Evolutionary conservation across 2,888 invertebrate genomes (phyloP).

Genomic region (Ariolimax columbianus): DNA sequence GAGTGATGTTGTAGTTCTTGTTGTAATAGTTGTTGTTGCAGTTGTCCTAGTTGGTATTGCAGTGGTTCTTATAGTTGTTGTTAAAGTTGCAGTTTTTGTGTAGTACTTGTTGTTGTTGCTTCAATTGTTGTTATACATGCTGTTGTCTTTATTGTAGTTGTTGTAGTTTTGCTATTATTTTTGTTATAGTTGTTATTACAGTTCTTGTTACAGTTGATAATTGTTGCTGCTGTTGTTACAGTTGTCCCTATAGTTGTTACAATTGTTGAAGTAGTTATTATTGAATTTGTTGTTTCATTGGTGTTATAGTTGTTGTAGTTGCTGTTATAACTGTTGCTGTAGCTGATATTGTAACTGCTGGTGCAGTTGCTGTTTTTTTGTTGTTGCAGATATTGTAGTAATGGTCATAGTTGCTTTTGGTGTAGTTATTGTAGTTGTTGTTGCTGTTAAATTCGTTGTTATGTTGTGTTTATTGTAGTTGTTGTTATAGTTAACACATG

Average conservation of each 20-base stretch:
- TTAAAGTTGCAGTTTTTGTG: slow-evolving; percentile 1
- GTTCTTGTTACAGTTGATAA: not conserved
- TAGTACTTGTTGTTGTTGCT: not conserved
- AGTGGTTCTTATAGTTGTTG: slow-evolving; percentile 7
- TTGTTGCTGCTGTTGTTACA: too few relatives aligned
- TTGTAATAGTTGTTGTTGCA: slow-evolving; percentile 20
- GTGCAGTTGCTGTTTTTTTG: too few relatives aligned
- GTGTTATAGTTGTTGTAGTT: too few relatives aligned
- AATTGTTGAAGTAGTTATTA: not conserved
- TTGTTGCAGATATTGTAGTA: not conserved
- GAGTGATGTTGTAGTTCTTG: not conserved
- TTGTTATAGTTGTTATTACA: not conserved
- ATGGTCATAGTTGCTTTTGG: slow-evolving; percentile 7
- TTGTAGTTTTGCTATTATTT: not conserved
- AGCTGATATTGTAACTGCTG: too few relatives aligned
- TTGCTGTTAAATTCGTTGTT: not conserved
- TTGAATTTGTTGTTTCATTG: too few relatives aligned
- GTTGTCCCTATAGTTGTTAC: too few relatives aligned
- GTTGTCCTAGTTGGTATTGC: not conserved
- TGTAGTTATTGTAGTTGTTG: not conserved
- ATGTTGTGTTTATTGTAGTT: not conserved
- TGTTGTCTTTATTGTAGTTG: too few relatives aligned
- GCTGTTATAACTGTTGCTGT: too few relatives aligned
- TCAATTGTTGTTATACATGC: not conserved
- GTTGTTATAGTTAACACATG: slow-evolving; percentile 2